Evolutionary conservation across 2,888 invertebrate genomes (phyloP).

Genomic region (Bellardia bayeri): DNA sequence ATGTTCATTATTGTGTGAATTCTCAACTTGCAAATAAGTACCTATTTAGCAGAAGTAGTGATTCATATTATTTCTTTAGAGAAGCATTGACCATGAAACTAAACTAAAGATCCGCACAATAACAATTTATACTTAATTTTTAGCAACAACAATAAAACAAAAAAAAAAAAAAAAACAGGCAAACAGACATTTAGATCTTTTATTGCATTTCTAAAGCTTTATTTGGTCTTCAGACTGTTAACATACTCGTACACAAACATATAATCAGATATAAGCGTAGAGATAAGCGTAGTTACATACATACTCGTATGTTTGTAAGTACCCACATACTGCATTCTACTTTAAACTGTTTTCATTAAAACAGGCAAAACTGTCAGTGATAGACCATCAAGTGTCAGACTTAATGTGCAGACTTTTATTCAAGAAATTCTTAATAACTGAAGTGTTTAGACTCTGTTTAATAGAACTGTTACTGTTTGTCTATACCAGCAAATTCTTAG

Average conservation of each 20-base stretch:
- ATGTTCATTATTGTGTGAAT: not conserved
- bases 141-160: conserved; percentile 10
- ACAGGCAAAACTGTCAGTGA: not conserved
- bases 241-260: conserved; percentile 9
- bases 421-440: not conserved
- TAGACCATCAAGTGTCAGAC: not conserved
- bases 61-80: conserved; percentile 14
- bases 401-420: not conserved
- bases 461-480: conserved; percentile 24
- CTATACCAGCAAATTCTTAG: conserved; percentile 1
- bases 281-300: conserved; percentile 30
- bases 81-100: conserved; percentile 57
- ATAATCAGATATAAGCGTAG: not conserved
- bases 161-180: too few relatives aligned
- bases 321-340: conserved; percentile 8
- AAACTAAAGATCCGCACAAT: conserved; percentile 16
- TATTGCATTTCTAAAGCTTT: conserved; percentile 50
- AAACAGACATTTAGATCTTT: conserved; percentile 6
- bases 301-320: not conserved
- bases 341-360: not conserved
- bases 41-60: not conserved
- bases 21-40: conserved; percentile 4
- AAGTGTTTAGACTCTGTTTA: not conserved
- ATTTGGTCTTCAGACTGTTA: conserved; percentile 39
- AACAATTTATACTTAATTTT: conserved; percentile 22